phyloP scores from a whole-genome alignment of 1,140 invertebrate species.

The Pectinophora gossypiella region DNA sequence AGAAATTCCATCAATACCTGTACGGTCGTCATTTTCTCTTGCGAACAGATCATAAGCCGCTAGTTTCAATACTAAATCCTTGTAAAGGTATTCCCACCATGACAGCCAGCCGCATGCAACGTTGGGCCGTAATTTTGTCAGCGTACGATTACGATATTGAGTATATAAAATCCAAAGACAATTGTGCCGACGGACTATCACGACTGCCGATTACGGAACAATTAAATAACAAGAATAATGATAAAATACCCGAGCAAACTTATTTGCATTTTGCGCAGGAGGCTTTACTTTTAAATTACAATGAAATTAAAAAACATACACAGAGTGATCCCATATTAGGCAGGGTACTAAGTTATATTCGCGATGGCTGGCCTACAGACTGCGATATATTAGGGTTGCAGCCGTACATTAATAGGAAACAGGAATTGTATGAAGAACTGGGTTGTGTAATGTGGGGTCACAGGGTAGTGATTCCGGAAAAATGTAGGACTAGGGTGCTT shows the following conservation, averaged over 20 bases:
- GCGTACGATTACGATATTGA: slow-evolving; percentile 14
- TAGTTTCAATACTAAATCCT: slow-evolving; percentile 47
- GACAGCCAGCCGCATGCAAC: no score
- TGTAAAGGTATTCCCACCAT: no score
- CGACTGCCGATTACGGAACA: slow-evolving; percentile 2
- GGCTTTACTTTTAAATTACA: no score
- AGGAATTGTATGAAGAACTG: slow-evolving; percentile 17
- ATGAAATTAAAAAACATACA: slow-evolving; percentile 4
- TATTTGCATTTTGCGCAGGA: no score
- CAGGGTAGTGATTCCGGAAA: slow-evolving; percentile 27
- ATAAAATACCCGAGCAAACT: no score
- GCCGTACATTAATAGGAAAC: slow-evolving; percentile 4
- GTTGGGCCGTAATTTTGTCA: no score
- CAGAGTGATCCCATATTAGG: background rate
- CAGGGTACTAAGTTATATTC: background rate
- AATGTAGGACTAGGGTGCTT: slow-evolving; percentile 16
- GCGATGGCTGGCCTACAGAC: background rate
- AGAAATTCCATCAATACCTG: no score
- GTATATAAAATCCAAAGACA: slow-evolving; percentile 10
- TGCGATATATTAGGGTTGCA: background rate
- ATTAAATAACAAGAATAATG: no score
- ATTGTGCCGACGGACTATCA: slow-evolving; percentile 14
- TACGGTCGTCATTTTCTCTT: slow-evolving; percentile 58
- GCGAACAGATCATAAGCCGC: slow-evolving; percentile 67
- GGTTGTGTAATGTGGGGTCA: slow-evolving; percentile 29